A percentile compares a stretch with the other conserved stretches of the same genome.
Evolutionary conservation across 2,888 invertebrate genomes (phyloP).

Genomic region (Erynnis tages): DNA sequence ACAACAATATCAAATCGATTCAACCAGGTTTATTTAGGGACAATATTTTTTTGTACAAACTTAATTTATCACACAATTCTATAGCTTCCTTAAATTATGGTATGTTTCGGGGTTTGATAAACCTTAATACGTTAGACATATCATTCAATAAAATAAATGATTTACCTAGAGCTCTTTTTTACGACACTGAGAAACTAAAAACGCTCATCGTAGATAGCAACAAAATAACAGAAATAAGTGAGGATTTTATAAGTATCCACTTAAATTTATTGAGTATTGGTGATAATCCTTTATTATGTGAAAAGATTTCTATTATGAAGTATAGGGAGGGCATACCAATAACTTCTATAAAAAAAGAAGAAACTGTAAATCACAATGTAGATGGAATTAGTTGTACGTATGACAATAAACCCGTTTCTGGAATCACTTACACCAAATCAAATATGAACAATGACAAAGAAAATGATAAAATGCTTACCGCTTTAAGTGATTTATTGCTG

Average conservation of each 20-base stretch:
- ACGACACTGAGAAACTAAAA: slow-evolving; percentile 21
- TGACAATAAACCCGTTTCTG: not conserved
- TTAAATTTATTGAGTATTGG: slow-evolving; percentile 29
- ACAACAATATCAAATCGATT: slow-evolving; percentile 29
- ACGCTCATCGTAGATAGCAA: slow-evolving; percentile 29
- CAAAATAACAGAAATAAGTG: slow-evolving; percentile 24
- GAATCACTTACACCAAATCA: not conserved
- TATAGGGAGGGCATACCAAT: slow-evolving; percentile 7
- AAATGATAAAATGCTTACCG: not conserved
- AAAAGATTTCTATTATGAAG: slow-evolving; percentile 23
- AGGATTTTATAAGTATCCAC: slow-evolving; percentile 9
- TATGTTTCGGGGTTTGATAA: slow-evolving; percentile 6
- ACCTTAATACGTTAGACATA: slow-evolving; percentile 7
- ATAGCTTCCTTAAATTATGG: slow-evolving; percentile 23
- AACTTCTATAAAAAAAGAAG: slow-evolving; percentile 24
- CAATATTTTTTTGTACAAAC: slow-evolving; percentile 19
- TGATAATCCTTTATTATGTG: slow-evolving; percentile 29
- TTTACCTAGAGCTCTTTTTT: slow-evolving; percentile 2
- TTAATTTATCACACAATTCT: slow-evolving; percentile 32
- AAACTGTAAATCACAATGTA: slow-evolving; percentile 30
- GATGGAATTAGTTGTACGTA: slow-evolving; percentile 29
- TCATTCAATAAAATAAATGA: slow-evolving; percentile 14
- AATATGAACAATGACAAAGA: not conserved
- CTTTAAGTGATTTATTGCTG: slow-evolving; percentile 9
- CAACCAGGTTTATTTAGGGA: slow-evolving; percentile 31